Evolutionary conservation across 2,113 vertebrate genomes (phyloP).

Genomic region (Actenoides lindsayi): DNA sequence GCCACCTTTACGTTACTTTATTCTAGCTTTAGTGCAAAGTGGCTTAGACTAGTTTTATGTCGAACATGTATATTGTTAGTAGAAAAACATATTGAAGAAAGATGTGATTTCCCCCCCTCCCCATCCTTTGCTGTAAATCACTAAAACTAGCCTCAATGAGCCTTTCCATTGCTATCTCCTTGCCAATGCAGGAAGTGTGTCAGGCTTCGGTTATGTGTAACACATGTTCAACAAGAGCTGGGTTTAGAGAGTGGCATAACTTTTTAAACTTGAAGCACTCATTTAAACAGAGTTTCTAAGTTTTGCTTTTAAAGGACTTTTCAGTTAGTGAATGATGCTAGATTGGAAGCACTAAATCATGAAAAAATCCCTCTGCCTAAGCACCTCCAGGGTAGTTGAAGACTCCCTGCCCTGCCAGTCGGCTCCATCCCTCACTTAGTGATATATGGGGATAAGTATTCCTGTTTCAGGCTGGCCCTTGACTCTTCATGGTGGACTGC

Average conservation of each 20-base stretch:
- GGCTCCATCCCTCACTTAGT: accelerated
- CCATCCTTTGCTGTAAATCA: slow-evolving; percentile 53
- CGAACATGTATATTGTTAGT: not conserved
- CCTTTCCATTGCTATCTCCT: slow-evolving; percentile 51
- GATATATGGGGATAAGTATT: not conserved
- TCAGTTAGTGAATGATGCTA: not conserved
- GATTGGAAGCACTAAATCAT: slow-evolving; percentile 26
- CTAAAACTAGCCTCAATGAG: slow-evolving; percentile 17
- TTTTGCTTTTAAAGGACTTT: not conserved
- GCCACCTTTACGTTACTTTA: not conserved
- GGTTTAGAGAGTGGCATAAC: not conserved
- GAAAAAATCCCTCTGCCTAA: not conserved
- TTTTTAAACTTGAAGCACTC: slow-evolving; percentile 4
- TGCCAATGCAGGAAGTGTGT: slow-evolving; percentile 63
- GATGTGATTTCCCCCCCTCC: not conserved
- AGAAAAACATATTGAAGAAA: slow-evolving; percentile 64
- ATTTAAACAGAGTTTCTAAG: not conserved
- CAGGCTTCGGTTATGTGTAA: slow-evolving; percentile 56
- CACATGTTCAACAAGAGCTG: slow-evolving; percentile 56
- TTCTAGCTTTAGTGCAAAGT: not conserved
- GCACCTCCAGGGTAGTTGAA: not conserved
- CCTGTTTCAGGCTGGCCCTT: not conserved
- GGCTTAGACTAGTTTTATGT: not conserved
- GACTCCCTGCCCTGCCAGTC: not conserved
- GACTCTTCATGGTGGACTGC: not conserved